phyloP scores from a whole-genome alignment of 2,113 vertebrate genomes.

The Gadus macrocephalus region DNA sequence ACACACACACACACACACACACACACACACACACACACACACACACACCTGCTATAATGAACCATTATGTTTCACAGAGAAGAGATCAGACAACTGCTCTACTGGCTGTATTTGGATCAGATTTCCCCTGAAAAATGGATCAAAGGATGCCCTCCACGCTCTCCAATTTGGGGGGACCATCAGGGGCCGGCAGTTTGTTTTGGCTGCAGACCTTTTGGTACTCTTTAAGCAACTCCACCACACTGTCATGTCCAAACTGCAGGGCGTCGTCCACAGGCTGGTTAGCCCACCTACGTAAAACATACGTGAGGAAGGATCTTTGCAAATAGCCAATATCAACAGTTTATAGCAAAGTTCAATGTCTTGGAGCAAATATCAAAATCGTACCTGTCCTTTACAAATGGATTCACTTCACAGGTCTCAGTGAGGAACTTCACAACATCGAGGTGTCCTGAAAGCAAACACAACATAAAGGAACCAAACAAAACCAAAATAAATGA shows the following conservation, averaged over 20 bases:
- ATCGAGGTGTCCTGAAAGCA: slow-evolving; percentile 74
- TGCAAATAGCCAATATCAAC: neutral
- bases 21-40: too few species aligned
- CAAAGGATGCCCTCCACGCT: slow-evolving; percentile 61
- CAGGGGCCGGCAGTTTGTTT: slow-evolving; percentile 18
- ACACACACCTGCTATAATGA: too few species aligned
- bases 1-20: too few species aligned
- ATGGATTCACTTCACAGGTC: slow-evolving; percentile 81
- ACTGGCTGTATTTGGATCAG: too few species aligned
- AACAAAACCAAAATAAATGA: neutral
- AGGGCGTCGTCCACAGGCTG: slow-evolving; percentile 79
- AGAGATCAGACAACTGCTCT: too few species aligned
- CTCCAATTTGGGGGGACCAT: slow-evolving; percentile 57
- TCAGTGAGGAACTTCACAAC: slow-evolving; percentile 81
- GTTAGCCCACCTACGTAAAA: slow-evolving; percentile 79
- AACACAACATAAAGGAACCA: neutral
- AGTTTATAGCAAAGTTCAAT: neutral
- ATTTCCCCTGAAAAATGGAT: neutral
- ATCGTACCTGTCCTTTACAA: slow-evolving; percentile 79
- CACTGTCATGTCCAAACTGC: slow-evolving; percentile 74
- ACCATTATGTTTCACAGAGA: too few species aligned
- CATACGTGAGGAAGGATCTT: neutral
- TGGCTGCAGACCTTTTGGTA: slow-evolving; percentile 69
- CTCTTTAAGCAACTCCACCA: slow-evolving; percentile 75
- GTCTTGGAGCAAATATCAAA: neutral